Percentiles rank a stretch among this genome's conserved stretches.
phyloP scores from a whole-genome alignment of 2,113 vertebrate species.

The Cyprinodon variegatus region DNA sequence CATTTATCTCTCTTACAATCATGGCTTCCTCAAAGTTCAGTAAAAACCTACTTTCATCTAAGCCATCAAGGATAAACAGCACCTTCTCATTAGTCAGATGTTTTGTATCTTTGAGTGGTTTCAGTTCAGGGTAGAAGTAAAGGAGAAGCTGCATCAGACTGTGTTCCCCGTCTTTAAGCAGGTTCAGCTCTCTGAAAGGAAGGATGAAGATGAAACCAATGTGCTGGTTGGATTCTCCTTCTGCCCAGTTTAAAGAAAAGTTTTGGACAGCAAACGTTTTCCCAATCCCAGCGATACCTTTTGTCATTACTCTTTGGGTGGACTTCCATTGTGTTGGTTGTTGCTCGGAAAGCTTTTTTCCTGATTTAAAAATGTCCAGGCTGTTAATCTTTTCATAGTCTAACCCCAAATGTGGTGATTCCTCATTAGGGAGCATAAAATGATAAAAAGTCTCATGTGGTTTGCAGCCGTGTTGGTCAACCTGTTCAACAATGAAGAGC shows the following conservation, averaged over 20 bases:
- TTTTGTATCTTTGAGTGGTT: neutral
- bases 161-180: conserved; percentile 19
- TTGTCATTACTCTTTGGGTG: conserved; percentile 9
- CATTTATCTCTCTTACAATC: neutral
- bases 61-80: conserved; percentile 27
- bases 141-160: conserved; percentile 31
- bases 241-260: conserved; percentile 9
- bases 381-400: neutral
- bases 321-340: fast-evolving
- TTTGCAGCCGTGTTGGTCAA: fast-evolving
- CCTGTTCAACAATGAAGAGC: conserved; percentile 8
- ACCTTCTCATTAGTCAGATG: neutral
- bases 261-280: conserved; percentile 19
- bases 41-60: conserved; percentile 26
- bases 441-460: neutral
- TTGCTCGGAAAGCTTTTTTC: neutral
- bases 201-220: conserved; percentile 31
- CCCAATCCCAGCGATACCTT: conserved; percentile 29
- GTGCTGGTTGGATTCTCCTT: conserved; percentile 20
- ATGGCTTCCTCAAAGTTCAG: conserved; percentile 15
- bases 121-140: conserved; percentile 29
- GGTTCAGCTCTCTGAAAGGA: conserved; percentile 45
- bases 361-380: neutral
- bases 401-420: fast-evolving
- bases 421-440: fast-evolving